These are phyloP conservation scores for Darevskia nairensis DNA, from an alignment of 2,797 vertebrate species.

Conservation along the genomic window DNA sequence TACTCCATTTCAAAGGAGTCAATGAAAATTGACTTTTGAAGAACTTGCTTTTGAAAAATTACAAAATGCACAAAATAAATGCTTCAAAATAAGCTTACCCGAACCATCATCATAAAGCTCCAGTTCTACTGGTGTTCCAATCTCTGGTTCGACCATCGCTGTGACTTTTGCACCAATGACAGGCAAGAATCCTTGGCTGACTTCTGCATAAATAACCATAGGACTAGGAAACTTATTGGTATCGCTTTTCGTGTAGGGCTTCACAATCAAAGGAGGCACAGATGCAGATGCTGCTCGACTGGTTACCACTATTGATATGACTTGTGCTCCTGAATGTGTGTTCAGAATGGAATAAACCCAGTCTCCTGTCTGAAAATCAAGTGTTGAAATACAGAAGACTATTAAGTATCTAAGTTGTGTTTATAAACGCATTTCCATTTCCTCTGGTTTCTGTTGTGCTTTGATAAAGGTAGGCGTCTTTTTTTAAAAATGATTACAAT, in stretches of 20 bases:
- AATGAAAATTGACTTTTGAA: too few species aligned
- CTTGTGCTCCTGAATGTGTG: conserved; percentile 54
- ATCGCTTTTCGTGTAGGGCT: conserved; percentile 60
- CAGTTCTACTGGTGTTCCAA: conserved; percentile 49
- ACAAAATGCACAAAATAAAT: neutral
- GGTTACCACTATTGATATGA: conserved; percentile 74
- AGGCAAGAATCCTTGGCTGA: conserved; percentile 74
- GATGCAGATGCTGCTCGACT: conserved; percentile 68
- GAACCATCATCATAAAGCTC: conserved; percentile 78
- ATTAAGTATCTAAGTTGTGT: neutral
- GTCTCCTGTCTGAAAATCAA: conserved; percentile 71
- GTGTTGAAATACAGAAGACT: neutral
- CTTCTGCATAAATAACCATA: conserved; percentile 73
- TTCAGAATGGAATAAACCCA: conserved; percentile 76
- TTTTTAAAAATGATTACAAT: too few species aligned
- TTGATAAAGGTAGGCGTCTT: neutral
- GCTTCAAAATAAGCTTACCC: conserved; percentile 64
- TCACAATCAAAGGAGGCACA: conserved; percentile 72
- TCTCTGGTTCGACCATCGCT: conserved; percentile 71
- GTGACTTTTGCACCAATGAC: conserved; percentile 73
- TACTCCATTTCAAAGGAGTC: too few species aligned
- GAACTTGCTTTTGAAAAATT: neutral
- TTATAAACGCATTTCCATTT: neutral
- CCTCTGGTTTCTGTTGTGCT: neutral
- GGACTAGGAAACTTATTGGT: conserved; percentile 65